phyloP scores from a whole-genome alignment of 1,140 invertebrate species.

The Solen grandis region DNA sequence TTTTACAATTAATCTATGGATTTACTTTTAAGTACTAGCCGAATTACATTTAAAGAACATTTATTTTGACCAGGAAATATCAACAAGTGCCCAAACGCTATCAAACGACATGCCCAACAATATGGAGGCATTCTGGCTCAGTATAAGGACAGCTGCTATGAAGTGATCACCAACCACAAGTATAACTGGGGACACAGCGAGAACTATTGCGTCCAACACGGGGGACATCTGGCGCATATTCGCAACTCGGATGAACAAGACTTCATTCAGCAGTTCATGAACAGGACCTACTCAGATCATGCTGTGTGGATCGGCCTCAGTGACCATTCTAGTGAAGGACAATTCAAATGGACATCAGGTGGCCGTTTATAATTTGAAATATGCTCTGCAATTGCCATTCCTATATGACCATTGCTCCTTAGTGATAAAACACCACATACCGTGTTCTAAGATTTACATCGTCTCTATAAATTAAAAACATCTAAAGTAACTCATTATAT shows the following conservation, averaged over 20 bases:
- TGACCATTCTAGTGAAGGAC: slow-evolving; percentile 15
- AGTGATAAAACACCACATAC: background rate
- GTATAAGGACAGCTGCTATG: slow-evolving; percentile 34
- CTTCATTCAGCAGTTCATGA: slow-evolving; percentile 10
- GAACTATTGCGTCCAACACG: background rate
- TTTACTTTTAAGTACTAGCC: no score
- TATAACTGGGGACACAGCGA: slow-evolving; percentile 11
- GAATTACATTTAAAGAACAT: no score
- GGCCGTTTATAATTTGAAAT: background rate
- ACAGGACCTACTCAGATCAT: background rate
- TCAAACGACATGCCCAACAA: background rate
- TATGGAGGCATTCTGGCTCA: slow-evolving; percentile 4
- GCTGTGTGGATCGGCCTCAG: slow-evolving; percentile 46
- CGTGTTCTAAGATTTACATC: background rate
- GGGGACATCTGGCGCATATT: slow-evolving; percentile 6
- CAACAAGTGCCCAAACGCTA: background rate
- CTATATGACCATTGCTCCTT: background rate
- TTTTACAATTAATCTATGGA: no score
- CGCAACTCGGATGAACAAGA: slow-evolving; percentile 12
- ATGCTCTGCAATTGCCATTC: background rate
- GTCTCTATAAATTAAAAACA: background rate
- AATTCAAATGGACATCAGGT: slow-evolving; percentile 37
- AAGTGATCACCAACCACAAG: background rate
- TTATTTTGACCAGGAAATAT: slow-evolving; percentile 26
- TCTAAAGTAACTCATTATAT: no score